Conservation (phyloP, 1,140 invertebrate species). For the Drosophila elegans region DNA sequence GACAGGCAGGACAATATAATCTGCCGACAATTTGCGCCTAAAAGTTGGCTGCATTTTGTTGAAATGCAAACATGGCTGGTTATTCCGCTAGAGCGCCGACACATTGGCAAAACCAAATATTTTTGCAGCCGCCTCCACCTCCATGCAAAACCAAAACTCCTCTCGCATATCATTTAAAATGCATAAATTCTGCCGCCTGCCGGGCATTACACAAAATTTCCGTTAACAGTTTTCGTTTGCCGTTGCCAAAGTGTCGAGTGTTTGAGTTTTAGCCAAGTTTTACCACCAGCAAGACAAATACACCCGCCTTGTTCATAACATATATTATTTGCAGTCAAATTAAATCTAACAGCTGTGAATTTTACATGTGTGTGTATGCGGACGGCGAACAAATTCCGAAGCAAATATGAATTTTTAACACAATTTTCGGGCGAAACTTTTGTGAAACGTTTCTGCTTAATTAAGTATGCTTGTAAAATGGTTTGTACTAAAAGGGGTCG, state of each 20-base stretch:
- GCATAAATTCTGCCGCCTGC: slow-evolving; percentile 69
- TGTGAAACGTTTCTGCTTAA: slow-evolving; percentile 66
- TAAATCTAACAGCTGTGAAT: slow-evolving; percentile 78
- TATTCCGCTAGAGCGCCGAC: slow-evolving; percentile 39
- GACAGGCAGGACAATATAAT: slow-evolving; percentile 56
- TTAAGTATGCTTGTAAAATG: slow-evolving; percentile 64
- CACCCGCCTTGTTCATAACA: slow-evolving; percentile 61
- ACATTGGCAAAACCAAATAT: slow-evolving; percentile 49
- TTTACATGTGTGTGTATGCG: slow-evolving; percentile 75
- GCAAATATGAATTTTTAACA: slow-evolving; percentile 83
- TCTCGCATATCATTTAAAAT: slow-evolving; percentile 69
- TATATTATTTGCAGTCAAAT: slow-evolving; percentile 82
- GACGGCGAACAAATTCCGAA: slow-evolving; percentile 63
- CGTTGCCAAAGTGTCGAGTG: slow-evolving; percentile 65
- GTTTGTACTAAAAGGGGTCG: background rate
- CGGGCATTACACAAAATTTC: slow-evolving; percentile 65
- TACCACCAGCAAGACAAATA: slow-evolving; percentile 62
- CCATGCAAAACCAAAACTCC: background rate
- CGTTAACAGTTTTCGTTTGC: slow-evolving; percentile 75
- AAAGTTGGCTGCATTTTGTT: slow-evolving; percentile 63
- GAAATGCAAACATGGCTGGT: slow-evolving; percentile 50
- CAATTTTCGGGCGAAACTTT: slow-evolving; percentile 64
- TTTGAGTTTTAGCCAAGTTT: slow-evolving; percentile 67
- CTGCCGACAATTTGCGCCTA: slow-evolving; percentile 67
- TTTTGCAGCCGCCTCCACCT: slow-evolving; percentile 25